A percentile compares a stretch with the other conserved stretches of the same genome.
Evolutionary conservation across 1,140 invertebrate species (phyloP).

Genomic region (Zaprionus gabonicus): DNA sequence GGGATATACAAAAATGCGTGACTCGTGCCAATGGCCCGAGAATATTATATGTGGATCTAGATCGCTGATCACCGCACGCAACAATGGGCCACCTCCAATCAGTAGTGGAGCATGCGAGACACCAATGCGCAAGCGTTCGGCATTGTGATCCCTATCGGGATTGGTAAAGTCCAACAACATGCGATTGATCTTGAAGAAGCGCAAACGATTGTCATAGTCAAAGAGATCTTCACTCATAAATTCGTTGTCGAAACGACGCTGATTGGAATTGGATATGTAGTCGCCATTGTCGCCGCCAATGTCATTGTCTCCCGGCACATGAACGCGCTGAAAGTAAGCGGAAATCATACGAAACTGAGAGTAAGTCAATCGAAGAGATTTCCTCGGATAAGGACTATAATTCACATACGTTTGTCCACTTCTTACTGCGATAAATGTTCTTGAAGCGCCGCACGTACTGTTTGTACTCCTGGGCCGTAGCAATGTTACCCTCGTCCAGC

Average conservation of each 20-base stretch:
- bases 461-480: slow-evolving; percentile 88
- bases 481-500: slow-evolving; percentile 95
- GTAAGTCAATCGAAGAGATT: background rate
- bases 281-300: slow-evolving; percentile 95
- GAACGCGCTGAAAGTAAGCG: slow-evolving; percentile 87
- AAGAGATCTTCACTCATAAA: slow-evolving; percentile 90
- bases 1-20: slow-evolving; percentile 82
- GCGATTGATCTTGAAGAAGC: slow-evolving; percentile 89
- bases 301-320: slow-evolving; percentile 97
- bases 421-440: slow-evolving; percentile 88
- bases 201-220: slow-evolving; percentile 85
- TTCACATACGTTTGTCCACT: slow-evolving; percentile 85
- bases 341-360: slow-evolving; percentile 87
- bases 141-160: slow-evolving; percentile 87
- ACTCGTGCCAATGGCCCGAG: slow-evolving; percentile 93
- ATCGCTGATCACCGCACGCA: slow-evolving; percentile 86
- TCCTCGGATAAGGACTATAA: background rate
- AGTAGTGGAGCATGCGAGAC: slow-evolving; percentile 90
- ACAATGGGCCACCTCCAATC: slow-evolving; percentile 87
- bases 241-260: slow-evolving; percentile 91
- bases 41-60: slow-evolving; percentile 91
- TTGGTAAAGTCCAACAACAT: slow-evolving; percentile 86
- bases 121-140: slow-evolving; percentile 87
- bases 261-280: slow-evolving; percentile 89
- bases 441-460: slow-evolving; percentile 89